Conservation (phyloP, 1,140 invertebrate species). For the Lineus longissimus region DNA sequence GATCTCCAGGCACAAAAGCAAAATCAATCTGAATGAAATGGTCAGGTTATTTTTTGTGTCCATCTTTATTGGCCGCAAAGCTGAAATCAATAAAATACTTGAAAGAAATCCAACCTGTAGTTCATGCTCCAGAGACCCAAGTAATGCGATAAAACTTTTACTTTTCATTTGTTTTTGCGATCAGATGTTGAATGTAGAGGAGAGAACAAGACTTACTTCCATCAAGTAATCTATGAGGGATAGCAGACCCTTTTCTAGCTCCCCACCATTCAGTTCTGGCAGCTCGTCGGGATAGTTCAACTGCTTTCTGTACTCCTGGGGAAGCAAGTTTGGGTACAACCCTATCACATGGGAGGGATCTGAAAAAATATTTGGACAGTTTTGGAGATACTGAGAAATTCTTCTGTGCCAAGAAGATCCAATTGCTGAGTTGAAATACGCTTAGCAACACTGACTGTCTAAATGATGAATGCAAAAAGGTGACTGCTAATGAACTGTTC, state of each 20-base stretch:
- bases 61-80: no score
- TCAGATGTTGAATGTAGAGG: background rate
- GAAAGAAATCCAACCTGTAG: no score
- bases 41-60: no score
- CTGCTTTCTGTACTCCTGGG: slow-evolving; percentile 61
- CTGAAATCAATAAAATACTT: background rate
- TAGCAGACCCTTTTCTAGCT: slow-evolving; percentile 81
- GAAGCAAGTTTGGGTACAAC: slow-evolving; percentile 84
- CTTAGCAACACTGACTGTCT: no score
- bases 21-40: no score
- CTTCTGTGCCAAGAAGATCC: no score
- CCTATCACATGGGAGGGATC: slow-evolving; percentile 93
- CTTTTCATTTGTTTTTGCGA: background rate
- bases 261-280: slow-evolving; percentile 72
- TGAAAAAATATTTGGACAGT: slow-evolving; percentile 25
- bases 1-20: no score
- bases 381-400: no score
- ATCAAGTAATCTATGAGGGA: slow-evolving; percentile 87
- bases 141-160: background rate
- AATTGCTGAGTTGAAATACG: no score
- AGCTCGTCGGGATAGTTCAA: slow-evolving; percentile 60
- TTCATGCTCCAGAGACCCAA: background rate
- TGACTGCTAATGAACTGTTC: no score
- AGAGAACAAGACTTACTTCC: slow-evolving; percentile 57
- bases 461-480: no score